Evolutionary conservation across 2,797 vertebrate genomes (phyloP).

Genomic region (Enteromius anoplus): DNA sequence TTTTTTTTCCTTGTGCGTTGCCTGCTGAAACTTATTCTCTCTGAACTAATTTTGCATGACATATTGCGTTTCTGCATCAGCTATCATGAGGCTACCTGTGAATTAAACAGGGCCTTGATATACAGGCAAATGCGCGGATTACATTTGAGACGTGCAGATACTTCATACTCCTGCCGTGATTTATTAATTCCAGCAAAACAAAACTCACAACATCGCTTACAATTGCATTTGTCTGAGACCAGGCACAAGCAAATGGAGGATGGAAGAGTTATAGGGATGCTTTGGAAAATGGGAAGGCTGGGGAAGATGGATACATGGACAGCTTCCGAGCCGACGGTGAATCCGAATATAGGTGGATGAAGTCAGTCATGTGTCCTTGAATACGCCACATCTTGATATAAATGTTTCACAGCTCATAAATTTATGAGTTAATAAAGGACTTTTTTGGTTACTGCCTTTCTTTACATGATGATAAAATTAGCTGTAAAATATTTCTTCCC

Average conservation of each 20-base stretch:
- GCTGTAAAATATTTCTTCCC: conserved; percentile 5
- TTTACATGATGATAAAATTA: conserved; percentile 18
- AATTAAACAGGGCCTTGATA: conserved; percentile 78
- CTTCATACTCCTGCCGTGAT: conserved; percentile 73
- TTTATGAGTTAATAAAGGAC: conserved; percentile 35
- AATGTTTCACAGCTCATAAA: conserved; percentile 29
- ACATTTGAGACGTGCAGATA: conserved; percentile 75
- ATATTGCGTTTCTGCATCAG: conserved; percentile 84
- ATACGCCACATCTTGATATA: conserved; percentile 34
- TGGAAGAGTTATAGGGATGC: conserved; percentile 62
- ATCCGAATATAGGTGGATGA: conserved; percentile 41
- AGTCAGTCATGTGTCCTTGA: conserved; percentile 51
- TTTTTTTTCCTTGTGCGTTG: conserved; percentile 51
- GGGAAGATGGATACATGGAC: conserved; percentile 58
- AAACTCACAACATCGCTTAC: conserved; percentile 70
- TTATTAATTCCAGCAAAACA: conserved; percentile 77
- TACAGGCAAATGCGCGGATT: conserved; percentile 75
- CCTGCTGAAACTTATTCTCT: conserved; percentile 80
- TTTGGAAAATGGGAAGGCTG: conserved; percentile 48
- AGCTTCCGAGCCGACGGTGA: conserved; percentile 41
- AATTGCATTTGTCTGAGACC: conserved; percentile 64
- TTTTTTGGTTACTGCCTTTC: conserved; percentile 16
- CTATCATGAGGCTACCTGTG: conserved; percentile 82
- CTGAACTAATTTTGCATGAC: conserved; percentile 85
- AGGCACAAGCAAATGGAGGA: conserved; percentile 51